Conservation (phyloP, 2,797 vertebrate genomes). For the Tangara arthus region DNA sequence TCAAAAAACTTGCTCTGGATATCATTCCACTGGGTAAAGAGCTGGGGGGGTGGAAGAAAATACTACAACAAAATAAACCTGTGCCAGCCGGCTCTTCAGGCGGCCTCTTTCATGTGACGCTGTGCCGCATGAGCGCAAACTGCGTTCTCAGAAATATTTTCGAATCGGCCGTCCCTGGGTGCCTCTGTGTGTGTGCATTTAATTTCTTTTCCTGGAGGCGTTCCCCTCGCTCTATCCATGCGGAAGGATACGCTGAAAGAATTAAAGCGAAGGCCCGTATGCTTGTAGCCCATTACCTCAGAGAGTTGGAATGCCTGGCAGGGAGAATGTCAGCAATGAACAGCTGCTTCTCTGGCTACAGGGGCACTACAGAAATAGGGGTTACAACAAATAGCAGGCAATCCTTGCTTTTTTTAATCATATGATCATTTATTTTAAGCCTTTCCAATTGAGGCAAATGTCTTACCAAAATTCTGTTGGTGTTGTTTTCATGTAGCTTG, state of each 20-base stretch:
- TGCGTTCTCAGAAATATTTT: background rate
- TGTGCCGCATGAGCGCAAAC: background rate
- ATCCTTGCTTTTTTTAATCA: conserved; percentile 69
- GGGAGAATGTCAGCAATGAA: conserved; percentile 82
- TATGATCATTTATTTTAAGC: conserved; percentile 73
- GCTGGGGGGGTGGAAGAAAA: conserved; percentile 45
- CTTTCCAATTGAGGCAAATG: conserved; percentile 60
- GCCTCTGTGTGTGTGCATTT: conserved; percentile 26
- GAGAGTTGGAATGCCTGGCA: conserved; percentile 88
- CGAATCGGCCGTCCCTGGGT: background rate
- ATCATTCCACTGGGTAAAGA: conserved; percentile 62
- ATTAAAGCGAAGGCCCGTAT: conserved; percentile 58
- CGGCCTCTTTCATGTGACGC: background rate
- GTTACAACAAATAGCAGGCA: conserved; percentile 67
- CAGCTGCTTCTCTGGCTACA: conserved; percentile 75
- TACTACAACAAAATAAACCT: background rate
- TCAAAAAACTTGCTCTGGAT: conserved; percentile 51
- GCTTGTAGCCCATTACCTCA: conserved; percentile 86
- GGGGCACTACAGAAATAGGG: conserved; percentile 71
- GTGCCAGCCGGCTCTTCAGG: background rate
- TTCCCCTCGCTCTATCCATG: conserved; percentile 67
- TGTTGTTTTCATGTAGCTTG: background rate
- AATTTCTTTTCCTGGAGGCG: conserved; percentile 67
- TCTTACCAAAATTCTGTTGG: background rate
- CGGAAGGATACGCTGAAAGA: conserved; percentile 75